Conservation (phyloP, 1,140 invertebrate species). For the Sarcophaga peregrina region DNA sequence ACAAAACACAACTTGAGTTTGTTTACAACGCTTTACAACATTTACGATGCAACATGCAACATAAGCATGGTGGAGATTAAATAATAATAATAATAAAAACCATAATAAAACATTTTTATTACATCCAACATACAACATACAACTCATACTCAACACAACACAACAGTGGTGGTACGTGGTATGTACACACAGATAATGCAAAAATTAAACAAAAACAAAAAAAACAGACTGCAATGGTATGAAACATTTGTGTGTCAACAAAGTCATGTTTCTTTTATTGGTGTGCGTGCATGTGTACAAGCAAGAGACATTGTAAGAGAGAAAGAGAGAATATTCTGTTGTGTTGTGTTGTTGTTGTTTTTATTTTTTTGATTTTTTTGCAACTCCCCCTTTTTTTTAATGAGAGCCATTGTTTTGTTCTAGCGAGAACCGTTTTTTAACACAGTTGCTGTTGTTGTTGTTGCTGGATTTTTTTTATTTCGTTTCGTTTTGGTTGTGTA, state of each 20-base stretch:
- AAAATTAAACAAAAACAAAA: too few relatives aligned
- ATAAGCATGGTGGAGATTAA: neutral
- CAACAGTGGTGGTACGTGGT: neutral
- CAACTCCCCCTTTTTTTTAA: conserved; percentile 1
- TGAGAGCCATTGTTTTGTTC: neutral
- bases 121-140: neutral
- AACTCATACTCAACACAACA: neutral
- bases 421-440: neutral
- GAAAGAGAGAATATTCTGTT: neutral
- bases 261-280: neutral
- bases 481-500: neutral
- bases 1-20: neutral
- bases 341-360: neutral
- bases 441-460: neutral
- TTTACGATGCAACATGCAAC: conserved; percentile 12
- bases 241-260: conserved; percentile 2
- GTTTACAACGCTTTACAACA: conserved; percentile 26
- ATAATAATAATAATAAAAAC: neutral
- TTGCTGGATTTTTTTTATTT: neutral
- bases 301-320: neutral
- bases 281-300: too few relatives aligned
- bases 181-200: neutral
- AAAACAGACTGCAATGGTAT: too few relatives aligned
- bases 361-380: neutral
- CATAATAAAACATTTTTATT: neutral